phyloP scores from a whole-genome alignment of 2,797 vertebrate genomes.

The Pterois miles region DNA sequence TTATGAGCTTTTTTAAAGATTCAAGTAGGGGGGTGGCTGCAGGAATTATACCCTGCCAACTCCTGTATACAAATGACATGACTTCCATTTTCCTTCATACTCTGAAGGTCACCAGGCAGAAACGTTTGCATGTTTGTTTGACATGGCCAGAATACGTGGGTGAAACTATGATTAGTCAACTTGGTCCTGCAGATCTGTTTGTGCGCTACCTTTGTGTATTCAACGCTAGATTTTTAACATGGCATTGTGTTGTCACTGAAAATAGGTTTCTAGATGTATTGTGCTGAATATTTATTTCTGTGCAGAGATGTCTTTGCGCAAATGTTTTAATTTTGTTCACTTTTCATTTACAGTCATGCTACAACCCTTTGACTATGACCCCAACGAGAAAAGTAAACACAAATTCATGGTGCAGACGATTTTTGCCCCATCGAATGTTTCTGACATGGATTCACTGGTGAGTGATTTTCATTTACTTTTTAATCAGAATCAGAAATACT shows the following conservation, averaged over 20 bases:
- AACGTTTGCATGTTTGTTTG: neutral
- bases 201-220: neutral
- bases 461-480: conserved; percentile 64
- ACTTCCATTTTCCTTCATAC: neutral
- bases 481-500: neutral
- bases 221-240: neutral
- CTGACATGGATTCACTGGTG: conserved; percentile 97
- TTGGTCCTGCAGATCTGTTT: neutral
- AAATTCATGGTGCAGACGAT: conserved; percentile 99
- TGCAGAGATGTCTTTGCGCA: neutral
- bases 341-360: conserved; percentile 90
- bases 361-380: conserved; percentile 98
- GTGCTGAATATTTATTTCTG: neutral
- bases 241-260: neutral
- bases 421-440: conserved; percentile 90
- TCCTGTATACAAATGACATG: neutral
- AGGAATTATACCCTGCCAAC: neutral
- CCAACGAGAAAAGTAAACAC: conserved; percentile 99
- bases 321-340: neutral
- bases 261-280: neutral
- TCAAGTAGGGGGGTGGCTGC: no score
- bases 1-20: no score
- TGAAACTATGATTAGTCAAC: neutral
- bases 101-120: neutral
- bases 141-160: neutral